A percentile compares a stretch with the other conserved stretches of the same genome.
phyloP scores from a whole-genome alignment of 2,797 vertebrate species.

The Heliangelus exortis region DNA sequence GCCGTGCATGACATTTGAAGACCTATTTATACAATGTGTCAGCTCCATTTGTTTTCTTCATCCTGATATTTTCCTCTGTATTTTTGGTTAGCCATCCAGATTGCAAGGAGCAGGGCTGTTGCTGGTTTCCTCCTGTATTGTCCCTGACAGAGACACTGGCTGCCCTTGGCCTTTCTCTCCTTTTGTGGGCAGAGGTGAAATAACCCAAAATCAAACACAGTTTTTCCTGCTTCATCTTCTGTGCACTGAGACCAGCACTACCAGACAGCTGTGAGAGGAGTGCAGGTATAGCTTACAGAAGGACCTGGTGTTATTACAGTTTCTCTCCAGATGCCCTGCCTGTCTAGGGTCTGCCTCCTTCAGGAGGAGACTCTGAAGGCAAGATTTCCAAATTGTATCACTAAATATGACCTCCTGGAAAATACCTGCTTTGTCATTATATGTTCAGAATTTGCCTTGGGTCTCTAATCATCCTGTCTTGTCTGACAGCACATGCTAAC shows the following conservation, averaged over 20 bases:
- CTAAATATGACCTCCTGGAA: background rate
- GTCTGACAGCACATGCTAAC: background rate
- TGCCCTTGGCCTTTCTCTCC: background rate
- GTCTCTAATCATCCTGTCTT: background rate
- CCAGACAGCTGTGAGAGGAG: background rate
- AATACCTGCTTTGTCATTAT: background rate
- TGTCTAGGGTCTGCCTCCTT: background rate
- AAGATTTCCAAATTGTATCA: background rate
- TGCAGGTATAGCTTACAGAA: background rate
- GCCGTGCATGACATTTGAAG: slow-evolving; percentile 67
- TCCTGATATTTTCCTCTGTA: slow-evolving; percentile 60
- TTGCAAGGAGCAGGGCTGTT: background rate
- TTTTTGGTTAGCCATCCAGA: slow-evolving; percentile 37
- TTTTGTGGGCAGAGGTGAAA: background rate
- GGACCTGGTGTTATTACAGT: background rate
- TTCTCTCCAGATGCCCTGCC: background rate
- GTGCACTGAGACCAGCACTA: background rate
- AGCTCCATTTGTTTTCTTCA: slow-evolving; percentile 67
- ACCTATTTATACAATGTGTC: slow-evolving; percentile 71
- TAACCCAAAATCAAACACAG: background rate
- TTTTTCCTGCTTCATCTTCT: background rate
- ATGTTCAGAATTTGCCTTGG: background rate
- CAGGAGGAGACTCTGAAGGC: background rate
- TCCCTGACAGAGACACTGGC: background rate
- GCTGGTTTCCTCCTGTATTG: background rate